A percentile compares a stretch with the other conserved stretches of the same genome.
Conservation (phyloP, 2,888 invertebrate genomes). For the Spodoptera littoralis region DNA sequence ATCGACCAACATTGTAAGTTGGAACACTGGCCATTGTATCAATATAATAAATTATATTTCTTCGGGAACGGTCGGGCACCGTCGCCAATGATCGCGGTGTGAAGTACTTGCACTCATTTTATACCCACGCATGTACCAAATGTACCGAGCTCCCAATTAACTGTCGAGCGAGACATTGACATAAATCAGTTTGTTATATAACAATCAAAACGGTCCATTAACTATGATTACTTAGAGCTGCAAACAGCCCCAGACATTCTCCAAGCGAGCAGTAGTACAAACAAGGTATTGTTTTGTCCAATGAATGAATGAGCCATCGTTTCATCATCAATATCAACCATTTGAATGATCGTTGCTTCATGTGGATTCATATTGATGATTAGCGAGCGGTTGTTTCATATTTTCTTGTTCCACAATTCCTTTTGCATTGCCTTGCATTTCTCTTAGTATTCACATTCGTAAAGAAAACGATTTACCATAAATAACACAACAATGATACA, state of each 20-base stretch:
- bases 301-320: slow-evolving; percentile 34
- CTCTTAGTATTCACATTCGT: too few relatives aligned
- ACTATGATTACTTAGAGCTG: slow-evolving; percentile 32
- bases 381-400: not conserved
- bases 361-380: slow-evolving; percentile 7
- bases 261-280: slow-evolving; percentile 26
- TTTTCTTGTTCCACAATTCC: slow-evolving; percentile 2
- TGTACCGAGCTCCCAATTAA: slow-evolving; percentile 48
- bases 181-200: slow-evolving; percentile 55
- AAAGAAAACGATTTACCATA: too few relatives aligned
- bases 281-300: slow-evolving; percentile 42
- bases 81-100: slow-evolving; percentile 2
- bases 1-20: slow-evolving; percentile 9
- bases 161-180: slow-evolving; percentile 47
- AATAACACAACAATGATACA: too few relatives aligned
- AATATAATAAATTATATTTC: slow-evolving; percentile 15
- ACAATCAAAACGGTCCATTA: slow-evolving; percentile 52
- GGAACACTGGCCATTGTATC: slow-evolving; percentile 9
- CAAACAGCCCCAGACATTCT: slow-evolving; percentile 39
- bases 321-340: slow-evolving; percentile 39
- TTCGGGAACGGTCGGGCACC: slow-evolving; percentile 6
- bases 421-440: too few relatives aligned
- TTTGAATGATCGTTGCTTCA: slow-evolving; percentile 16
- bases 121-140: slow-evolving; percentile 34
- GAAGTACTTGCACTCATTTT: slow-evolving; percentile 28